Percentiles rank a stretch among this genome's conserved stretches.
These are phyloP conservation scores for Amphiduros pacificus DNA, from an alignment of 2,888 invertebrate genomes.

Conservation along the genomic window DNA sequence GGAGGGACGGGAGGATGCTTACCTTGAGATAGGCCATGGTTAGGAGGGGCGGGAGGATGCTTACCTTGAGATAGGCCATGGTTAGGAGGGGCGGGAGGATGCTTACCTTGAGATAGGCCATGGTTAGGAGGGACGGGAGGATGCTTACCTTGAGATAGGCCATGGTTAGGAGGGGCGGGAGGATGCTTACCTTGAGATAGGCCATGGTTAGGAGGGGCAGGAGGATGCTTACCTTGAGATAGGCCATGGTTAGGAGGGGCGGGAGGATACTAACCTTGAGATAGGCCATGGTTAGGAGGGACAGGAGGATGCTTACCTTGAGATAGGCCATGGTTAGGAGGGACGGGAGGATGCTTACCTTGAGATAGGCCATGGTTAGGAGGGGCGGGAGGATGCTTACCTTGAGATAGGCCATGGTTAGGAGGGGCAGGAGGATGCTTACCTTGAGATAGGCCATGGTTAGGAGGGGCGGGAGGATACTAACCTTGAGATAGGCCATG, in stretches of 20 bases:
- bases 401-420: conserved; percentile 93
- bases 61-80: conserved; percentile 96
- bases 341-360: conserved; percentile 76
- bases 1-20: conserved; percentile 91
- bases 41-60: conserved; percentile 80
- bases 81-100: conserved; percentile 92
- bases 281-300: conserved; percentile 96
- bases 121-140: conserved; percentile 93
- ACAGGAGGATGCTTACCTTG: conserved; percentile 95
- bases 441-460: conserved; percentile 99
- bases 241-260: conserved; percentile 96
- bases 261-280: conserved; percentile 89
- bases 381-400: conserved; percentile 95
- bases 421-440: conserved; percentile 76
- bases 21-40: conserved; percentile 96
- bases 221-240: conserved; percentile 81
- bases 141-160: conserved; percentile 87
- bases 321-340: conserved; percentile 96
- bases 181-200: conserved; percentile 95
- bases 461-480: conserved; percentile 87
- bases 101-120: conserved; percentile 95
- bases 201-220: conserved; percentile 95
- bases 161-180: conserved; percentile 94
- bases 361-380: conserved; percentile 96
- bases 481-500: conserved; percentile 96